Evolutionary conservation across 2,888 invertebrate species (phyloP).

Genomic region (Xanthia togata): DNA sequence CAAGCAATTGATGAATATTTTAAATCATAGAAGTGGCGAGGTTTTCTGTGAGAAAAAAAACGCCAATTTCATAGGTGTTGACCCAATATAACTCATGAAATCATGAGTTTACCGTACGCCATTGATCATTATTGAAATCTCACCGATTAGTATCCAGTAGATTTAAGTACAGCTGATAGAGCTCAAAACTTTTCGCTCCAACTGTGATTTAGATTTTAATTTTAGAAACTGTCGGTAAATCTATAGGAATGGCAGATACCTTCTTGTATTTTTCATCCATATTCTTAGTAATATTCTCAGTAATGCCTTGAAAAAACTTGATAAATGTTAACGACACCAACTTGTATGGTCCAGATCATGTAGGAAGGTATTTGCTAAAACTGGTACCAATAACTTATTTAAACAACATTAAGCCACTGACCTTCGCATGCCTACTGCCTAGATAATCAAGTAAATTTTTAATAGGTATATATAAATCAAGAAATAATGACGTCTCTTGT

Average conservation of each 20-base stretch:
- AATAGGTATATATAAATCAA: not conserved
- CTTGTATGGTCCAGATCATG: slow-evolving; percentile 33
- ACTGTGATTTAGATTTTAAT: too few relatives aligned
- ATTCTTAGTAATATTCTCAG: not conserved
- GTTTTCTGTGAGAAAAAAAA: too few relatives aligned
- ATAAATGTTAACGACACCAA: not conserved
- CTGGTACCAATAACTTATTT: slow-evolving; percentile 52
- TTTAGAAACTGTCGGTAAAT: too few relatives aligned
- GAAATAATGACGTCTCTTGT: not conserved
- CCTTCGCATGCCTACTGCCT: slow-evolving; percentile 44
- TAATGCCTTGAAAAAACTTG: not conserved
- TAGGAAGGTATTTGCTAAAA: slow-evolving; percentile 44
- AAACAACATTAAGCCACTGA: slow-evolving; percentile 21
- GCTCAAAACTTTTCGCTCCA: too few relatives aligned
- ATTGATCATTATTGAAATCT: too few relatives aligned
- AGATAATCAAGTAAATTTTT: slow-evolving; percentile 13
- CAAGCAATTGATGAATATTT: too few relatives aligned
- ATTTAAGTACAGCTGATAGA: too few relatives aligned
- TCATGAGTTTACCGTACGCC: too few relatives aligned
- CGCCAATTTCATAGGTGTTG: too few relatives aligned
- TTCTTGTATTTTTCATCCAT: not conserved
- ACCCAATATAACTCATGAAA: too few relatives aligned
- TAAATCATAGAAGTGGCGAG: too few relatives aligned
- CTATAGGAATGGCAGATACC: not conserved
- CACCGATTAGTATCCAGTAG: too few relatives aligned